phyloP scores from a whole-genome alignment of 2,797 vertebrate genomes.

The Notolabrus celidotus region DNA sequence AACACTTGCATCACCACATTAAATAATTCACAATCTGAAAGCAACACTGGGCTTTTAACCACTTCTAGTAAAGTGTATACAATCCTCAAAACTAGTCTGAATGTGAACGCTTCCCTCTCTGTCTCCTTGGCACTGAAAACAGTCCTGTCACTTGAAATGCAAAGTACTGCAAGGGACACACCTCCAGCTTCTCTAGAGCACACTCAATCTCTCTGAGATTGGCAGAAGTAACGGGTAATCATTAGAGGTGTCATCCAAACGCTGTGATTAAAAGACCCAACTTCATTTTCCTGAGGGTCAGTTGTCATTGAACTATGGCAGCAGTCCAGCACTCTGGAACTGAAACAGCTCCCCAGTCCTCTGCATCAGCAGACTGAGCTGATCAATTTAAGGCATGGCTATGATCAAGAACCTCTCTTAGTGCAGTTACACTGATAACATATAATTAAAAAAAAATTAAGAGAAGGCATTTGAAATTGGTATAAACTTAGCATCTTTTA shows the following conservation, averaged over 20 bases:
- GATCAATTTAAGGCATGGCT: background rate
- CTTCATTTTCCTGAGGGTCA: constrained; percentile 79
- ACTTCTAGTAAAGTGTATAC: constrained; percentile 3
- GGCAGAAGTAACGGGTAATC: constrained; percentile 79
- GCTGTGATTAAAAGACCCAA: constrained; percentile 77
- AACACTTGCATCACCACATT: background rate
- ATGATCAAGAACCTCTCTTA: background rate
- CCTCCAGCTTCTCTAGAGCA: constrained; percentile 57
- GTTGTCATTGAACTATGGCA: constrained; percentile 56
- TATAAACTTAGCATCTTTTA: too few species aligned
- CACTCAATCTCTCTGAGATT: constrained; percentile 70
- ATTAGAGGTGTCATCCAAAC: constrained; percentile 72
- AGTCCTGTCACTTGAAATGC: constrained; percentile 50
- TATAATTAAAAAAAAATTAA: too few species aligned
- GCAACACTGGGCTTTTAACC: background rate
- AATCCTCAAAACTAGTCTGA: constrained; percentile 1
- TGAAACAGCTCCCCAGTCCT: constrained; percentile 9
- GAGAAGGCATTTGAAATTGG: too few species aligned
- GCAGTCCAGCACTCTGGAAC: constrained; percentile 39
- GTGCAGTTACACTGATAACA: background rate
- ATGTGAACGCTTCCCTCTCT: constrained; percentile 21
- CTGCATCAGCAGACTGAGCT: background rate
- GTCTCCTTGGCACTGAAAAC: constrained; percentile 34
- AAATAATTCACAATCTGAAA: background rate
- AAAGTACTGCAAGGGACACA: constrained; percentile 61